These are phyloP conservation scores for Crematogaster levior DNA, from an alignment of 2,888 invertebrate species.

Conservation along the genomic window DNA sequence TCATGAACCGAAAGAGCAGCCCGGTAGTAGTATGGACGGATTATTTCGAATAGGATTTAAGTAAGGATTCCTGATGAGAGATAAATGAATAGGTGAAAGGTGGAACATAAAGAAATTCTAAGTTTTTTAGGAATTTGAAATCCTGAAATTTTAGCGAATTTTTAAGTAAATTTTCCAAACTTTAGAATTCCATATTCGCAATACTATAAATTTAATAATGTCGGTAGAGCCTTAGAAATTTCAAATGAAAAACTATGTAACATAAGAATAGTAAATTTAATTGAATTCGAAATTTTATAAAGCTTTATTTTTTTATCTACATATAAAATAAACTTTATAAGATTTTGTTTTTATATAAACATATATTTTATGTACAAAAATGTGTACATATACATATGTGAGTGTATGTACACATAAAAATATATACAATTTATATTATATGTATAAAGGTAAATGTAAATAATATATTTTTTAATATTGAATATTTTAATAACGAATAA, in stretches of 20 bases:
- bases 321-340: background rate
- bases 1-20: slow-evolving; percentile 43
- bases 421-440: no score
- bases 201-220: background rate
- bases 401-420: no score
- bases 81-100: slow-evolving; percentile 13
- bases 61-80: slow-evolving; percentile 10
- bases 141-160: background rate
- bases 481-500: background rate
- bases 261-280: background rate
- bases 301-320: background rate
- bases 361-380: no score
- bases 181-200: background rate
- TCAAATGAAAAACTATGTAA: background rate
- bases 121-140: slow-evolving; percentile 8
- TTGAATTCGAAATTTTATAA: background rate
- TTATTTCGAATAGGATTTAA: slow-evolving; percentile 44
- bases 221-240: background rate
- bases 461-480: background rate
- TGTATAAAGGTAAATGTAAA: background rate
- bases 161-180: no score
- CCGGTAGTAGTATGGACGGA: slow-evolving; percentile 9
- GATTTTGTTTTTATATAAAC: background rate
- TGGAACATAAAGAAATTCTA: background rate
- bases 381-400: no score